A percentile compares a stretch with the other conserved stretches of the same genome.
phyloP scores from a whole-genome alignment of 2,888 invertebrate genomes.

The Scaptomyza reducta region DNA sequence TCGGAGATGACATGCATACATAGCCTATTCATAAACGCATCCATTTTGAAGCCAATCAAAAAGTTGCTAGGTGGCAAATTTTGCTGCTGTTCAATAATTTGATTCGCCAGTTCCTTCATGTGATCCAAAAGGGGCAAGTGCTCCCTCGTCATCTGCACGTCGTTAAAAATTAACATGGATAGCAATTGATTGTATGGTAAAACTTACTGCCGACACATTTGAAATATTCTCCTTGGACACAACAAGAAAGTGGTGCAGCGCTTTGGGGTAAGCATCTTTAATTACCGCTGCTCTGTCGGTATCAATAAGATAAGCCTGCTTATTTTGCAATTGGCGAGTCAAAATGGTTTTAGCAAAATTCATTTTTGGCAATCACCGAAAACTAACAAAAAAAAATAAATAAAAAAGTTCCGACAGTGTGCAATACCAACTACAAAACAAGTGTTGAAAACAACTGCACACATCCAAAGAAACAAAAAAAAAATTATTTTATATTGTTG shows the following conservation, averaged over 20 bases:
- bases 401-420: neutral
- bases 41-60: conserved; percentile 57
- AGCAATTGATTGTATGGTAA: accelerated
- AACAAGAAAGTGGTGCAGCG: conserved; percentile 56
- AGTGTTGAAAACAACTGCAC: conserved; percentile 17
- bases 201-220: conserved; percentile 41
- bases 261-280: conserved; percentile 50
- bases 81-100: conserved; percentile 50
- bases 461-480: neutral
- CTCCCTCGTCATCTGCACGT: conserved; percentile 43
- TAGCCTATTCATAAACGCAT: conserved; percentile 40
- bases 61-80: conserved; percentile 37
- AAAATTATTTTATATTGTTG: neutral
- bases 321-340: neutral
- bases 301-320: conserved; percentile 33
- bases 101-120: conserved; percentile 57
- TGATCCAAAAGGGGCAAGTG: conserved; percentile 59
- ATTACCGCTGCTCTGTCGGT: conserved; percentile 53
- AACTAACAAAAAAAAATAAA: neutral
- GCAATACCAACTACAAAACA: neutral
- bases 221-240: conserved; percentile 45
- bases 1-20: conserved; percentile 61
- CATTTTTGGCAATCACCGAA: neutral
- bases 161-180: neutral
- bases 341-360: neutral